These are phyloP conservation scores for Coregonus sp. DNA, from an alignment of 2,797 vertebrate genomes.

Conservation along the genomic window DNA sequence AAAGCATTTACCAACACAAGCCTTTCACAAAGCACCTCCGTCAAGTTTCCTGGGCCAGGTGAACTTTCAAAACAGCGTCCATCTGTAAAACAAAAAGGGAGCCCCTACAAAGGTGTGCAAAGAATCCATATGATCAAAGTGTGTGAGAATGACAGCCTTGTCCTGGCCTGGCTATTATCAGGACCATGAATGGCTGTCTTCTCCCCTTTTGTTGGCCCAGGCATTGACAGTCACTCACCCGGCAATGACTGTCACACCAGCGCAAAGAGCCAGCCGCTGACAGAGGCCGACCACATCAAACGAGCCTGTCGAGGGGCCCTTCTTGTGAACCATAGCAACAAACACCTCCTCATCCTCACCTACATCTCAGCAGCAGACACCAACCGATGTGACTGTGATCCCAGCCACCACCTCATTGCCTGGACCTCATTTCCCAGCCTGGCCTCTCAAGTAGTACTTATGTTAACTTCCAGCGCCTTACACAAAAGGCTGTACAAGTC, in stretches of 20 bases:
- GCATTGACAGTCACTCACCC: slow-evolving; percentile 83
- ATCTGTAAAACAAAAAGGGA: slow-evolving; percentile 78
- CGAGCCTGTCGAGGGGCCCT: slow-evolving; percentile 71
- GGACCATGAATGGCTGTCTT: slow-evolving; percentile 79
- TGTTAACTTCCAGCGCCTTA: slow-evolving; percentile 71
- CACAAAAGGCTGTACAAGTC: slow-evolving; percentile 72
- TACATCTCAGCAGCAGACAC: slow-evolving; percentile 74
- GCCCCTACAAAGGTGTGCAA: slow-evolving; percentile 77
- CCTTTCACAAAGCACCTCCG: slow-evolving; percentile 62
- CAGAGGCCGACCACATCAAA: slow-evolving; percentile 81
- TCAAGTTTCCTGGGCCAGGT: slow-evolving; percentile 64
- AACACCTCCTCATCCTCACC: slow-evolving; percentile 81
- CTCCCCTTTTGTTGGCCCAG: slow-evolving; percentile 76
- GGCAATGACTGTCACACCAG: slow-evolving; percentile 83
- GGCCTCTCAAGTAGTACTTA: slow-evolving; percentile 66
- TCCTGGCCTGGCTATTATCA: slow-evolving; percentile 77
- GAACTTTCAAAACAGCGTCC: slow-evolving; percentile 65
- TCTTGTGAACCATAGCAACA: slow-evolving; percentile 78
- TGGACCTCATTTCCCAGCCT: slow-evolving; percentile 67
- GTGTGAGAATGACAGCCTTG: slow-evolving; percentile 74
- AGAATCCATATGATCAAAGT: slow-evolving; percentile 78
- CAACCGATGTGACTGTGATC: slow-evolving; percentile 62
- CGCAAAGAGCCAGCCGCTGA: slow-evolving; percentile 76
- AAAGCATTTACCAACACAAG: slow-evolving; percentile 59
- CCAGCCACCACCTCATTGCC: slow-evolving; percentile 70